These are phyloP conservation scores for Omphaloscelis lunosa DNA, from an alignment of 2,888 invertebrate genomes.

Conservation along the genomic window DNA sequence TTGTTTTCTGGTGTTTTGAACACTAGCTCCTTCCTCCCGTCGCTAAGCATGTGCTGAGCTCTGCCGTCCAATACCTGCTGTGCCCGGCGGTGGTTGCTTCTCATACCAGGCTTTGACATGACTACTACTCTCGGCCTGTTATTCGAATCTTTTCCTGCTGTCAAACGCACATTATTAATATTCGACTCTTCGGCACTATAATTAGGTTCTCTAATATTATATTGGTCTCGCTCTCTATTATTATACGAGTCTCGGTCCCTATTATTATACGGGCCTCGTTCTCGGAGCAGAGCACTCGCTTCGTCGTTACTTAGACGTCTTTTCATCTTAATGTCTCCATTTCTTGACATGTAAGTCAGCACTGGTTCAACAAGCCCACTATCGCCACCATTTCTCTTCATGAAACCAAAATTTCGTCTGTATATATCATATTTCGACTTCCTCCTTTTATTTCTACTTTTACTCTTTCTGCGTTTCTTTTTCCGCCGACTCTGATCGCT, in stretches of 20 bases:
- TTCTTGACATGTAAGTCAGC: conserved; percentile 66
- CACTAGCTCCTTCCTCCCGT: conserved; percentile 77
- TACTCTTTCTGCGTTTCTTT: conserved; percentile 37
- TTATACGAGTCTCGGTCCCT: no score
- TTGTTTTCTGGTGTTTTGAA: conserved; percentile 77
- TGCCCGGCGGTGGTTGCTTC: background rate
- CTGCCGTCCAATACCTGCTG: conserved; percentile 62
- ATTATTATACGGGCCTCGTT: conserved; percentile 21
- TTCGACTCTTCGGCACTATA: conserved; percentile 8
- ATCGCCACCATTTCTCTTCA: conserved; percentile 43
- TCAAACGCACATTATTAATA: conserved; percentile 64
- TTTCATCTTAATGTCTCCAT: conserved; percentile 76
- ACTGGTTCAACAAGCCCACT: conserved; percentile 66
- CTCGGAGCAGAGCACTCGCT: conserved; percentile 69
- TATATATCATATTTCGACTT: conserved; percentile 45
- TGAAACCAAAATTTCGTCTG: conserved; percentile 45
- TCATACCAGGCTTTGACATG: conserved; percentile 53
- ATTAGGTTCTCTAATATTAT: background rate
- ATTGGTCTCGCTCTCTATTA: no score
- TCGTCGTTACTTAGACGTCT: conserved; percentile 76
- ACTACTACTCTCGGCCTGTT: conserved; percentile 63
- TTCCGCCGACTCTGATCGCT: background rate
- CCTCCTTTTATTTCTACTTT: conserved; percentile 11
- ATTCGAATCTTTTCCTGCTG: conserved; percentile 61
- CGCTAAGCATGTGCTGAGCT: conserved; percentile 57